These are phyloP conservation scores for Pantherophis vulpinus DNA, from an alignment of 2,797 vertebrate genomes.

Conservation along the genomic window DNA sequence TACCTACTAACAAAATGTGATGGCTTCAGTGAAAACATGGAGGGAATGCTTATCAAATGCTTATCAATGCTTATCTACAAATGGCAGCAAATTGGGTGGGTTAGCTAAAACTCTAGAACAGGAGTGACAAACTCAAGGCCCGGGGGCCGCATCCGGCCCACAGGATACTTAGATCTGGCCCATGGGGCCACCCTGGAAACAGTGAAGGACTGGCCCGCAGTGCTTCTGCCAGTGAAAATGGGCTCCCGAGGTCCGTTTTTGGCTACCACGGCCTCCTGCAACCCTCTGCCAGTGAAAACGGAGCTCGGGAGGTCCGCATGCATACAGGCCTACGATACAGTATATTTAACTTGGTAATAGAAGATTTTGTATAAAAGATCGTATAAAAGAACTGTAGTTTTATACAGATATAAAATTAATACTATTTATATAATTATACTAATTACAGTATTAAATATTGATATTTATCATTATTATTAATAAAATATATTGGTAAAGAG, in stretches of 20 bases:
- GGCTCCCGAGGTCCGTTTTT: too few species aligned
- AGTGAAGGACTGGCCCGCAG: too few species aligned
- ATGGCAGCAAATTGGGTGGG: not conserved
- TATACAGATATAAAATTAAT: not conserved
- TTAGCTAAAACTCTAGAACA: not conserved
- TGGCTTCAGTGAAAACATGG: not conserved
- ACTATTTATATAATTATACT: not conserved
- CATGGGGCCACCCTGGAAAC: too few species aligned
- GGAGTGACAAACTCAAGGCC: too few species aligned
- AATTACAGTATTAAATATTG: not conserved
- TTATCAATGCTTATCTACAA: not conserved
- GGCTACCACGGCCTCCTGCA: too few species aligned
- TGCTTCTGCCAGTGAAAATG: too few species aligned
- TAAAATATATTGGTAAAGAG: not conserved
- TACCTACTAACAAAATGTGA: not conserved
- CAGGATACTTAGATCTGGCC: too few species aligned
- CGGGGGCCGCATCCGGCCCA: fast-evolving
- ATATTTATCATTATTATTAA: not conserved
- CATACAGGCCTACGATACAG: not conserved
- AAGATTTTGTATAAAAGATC: not conserved
- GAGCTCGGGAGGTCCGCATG: too few species aligned
- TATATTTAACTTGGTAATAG: not conserved
- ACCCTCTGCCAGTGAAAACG: too few species aligned
- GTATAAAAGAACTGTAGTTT: not conserved
- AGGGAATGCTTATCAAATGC: not conserved